phyloP scores from a whole-genome alignment of 2,113 vertebrate species.

The Miniopterus natalensis region DNA sequence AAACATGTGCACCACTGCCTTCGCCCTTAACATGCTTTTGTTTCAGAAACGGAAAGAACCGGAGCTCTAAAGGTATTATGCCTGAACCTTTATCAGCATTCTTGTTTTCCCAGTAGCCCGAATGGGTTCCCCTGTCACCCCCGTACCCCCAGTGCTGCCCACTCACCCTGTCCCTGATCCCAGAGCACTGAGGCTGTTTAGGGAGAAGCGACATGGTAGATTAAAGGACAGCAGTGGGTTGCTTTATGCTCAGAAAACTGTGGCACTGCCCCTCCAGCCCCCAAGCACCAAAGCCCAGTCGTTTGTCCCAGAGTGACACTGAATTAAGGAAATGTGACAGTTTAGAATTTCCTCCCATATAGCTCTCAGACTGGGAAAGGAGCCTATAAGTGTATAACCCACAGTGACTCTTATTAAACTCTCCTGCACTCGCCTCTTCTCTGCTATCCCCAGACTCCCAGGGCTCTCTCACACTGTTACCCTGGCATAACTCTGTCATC shows the following conservation, averaged over 20 bases:
- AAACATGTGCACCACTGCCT: background rate
- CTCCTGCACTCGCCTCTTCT: background rate
- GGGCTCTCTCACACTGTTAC: background rate
- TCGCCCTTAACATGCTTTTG: constrained; percentile 2
- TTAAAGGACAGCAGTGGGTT: background rate
- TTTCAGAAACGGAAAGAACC: constrained; percentile 48
- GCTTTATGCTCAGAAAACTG: background rate
- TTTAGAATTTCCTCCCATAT: background rate
- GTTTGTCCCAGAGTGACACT: background rate
- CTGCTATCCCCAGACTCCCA: background rate
- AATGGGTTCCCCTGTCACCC: background rate
- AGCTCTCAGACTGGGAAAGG: constrained; percentile 27
- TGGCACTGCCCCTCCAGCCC: background rate
- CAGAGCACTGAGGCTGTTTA: background rate
- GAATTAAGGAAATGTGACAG: background rate
- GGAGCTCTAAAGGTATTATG: background rate
- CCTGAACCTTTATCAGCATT: background rate
- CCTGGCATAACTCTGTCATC: constrained; percentile 15
- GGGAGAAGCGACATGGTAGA: background rate
- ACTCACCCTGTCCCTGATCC: background rate
- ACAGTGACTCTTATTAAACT: background rate
- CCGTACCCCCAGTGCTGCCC: background rate
- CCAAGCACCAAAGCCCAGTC: background rate
- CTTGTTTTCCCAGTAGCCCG: background rate
- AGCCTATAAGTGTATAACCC: background rate